Conservation (phyloP, 2,888 invertebrate species). For the Lutraria lutraria region DNA sequence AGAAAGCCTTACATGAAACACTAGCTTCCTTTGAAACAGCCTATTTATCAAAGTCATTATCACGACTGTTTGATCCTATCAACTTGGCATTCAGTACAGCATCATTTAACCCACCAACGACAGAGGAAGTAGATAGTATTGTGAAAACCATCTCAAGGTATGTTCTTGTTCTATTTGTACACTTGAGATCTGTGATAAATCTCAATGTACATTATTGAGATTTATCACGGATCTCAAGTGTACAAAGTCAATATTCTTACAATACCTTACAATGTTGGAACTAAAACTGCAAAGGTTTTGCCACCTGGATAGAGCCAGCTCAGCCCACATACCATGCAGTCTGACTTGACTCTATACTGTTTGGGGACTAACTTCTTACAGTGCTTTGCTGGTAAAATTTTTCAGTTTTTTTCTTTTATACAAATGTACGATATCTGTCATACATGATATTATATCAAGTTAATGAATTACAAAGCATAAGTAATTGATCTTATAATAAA, state of each 20-base stretch:
- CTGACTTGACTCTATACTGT: too few species aligned
- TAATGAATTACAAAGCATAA: too few species aligned
- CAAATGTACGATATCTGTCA: too few species aligned
- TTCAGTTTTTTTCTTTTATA: too few species aligned
- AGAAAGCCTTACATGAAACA: constrained; percentile 84
- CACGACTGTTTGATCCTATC: constrained; percentile 93
- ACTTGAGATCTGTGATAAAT: background rate
- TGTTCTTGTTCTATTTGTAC: background rate
- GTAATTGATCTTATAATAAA: too few species aligned
- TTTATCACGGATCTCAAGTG: background rate
- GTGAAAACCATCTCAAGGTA: constrained; percentile 87
- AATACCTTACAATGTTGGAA: too few species aligned
- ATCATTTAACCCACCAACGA: constrained; percentile 90
- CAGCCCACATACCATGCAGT: too few species aligned
- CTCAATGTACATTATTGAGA: background rate
- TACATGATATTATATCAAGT: too few species aligned
- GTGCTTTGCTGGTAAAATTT: too few species aligned
- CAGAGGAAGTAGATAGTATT: constrained; percentile 92
- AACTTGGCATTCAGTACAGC: constrained; percentile 93
- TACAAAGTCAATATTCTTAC: background rate
- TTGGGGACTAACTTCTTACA: too few species aligned
- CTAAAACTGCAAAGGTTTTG: too few species aligned
- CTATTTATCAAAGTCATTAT: constrained; percentile 94
- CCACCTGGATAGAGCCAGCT: too few species aligned
- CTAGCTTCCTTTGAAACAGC: constrained; percentile 93